Conservation (phyloP, 2,113 vertebrate species). For the Myodes glareolus region DNA sequence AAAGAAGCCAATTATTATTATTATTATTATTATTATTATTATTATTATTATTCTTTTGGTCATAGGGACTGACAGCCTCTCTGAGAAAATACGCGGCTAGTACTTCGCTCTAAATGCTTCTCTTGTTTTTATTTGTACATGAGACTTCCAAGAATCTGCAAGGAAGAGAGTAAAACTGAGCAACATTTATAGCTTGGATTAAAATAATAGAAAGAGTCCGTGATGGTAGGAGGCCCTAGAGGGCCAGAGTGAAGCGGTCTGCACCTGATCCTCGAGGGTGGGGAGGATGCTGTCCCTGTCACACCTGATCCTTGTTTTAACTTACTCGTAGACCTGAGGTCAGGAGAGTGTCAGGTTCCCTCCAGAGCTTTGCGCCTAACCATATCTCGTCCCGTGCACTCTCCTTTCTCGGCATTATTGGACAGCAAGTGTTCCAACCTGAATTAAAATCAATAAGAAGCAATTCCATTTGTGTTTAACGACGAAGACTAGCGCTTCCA, state of each 20-base stretch:
- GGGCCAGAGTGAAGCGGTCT: background rate
- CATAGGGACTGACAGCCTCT: slow-evolving; percentile 62
- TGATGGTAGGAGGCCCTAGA: slow-evolving; percentile 7
- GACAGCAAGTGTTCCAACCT: slow-evolving; percentile 82
- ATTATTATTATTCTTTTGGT: slow-evolving; percentile 72
- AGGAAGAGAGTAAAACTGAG: slow-evolving; percentile 81
- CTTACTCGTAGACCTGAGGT: slow-evolving; percentile 64
- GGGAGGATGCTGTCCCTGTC: slow-evolving; percentile 45
- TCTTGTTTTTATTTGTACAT: slow-evolving; percentile 88
- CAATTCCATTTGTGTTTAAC: slow-evolving; percentile 87
- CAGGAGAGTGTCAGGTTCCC: slow-evolving; percentile 62
- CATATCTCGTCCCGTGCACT: slow-evolving; percentile 76
- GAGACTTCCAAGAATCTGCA: slow-evolving; percentile 83
- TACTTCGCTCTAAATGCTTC: slow-evolving; percentile 83
- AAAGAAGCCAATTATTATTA: slow-evolving; percentile 79
- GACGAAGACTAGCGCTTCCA: slow-evolving; percentile 70
- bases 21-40: slow-evolving; percentile 80
- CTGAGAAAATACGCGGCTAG: slow-evolving; percentile 83
- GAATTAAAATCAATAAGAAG: slow-evolving; percentile 88
- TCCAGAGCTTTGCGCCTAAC: slow-evolving; percentile 77
- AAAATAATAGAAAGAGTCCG: slow-evolving; percentile 26
- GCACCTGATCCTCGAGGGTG: slow-evolving; percentile 42
- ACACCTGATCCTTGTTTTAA: slow-evolving; percentile 62
- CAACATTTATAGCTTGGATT: slow-evolving; percentile 72
- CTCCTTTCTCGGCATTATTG: slow-evolving; percentile 82